Percentiles rank a stretch among this genome's conserved stretches.
phyloP scores from a whole-genome alignment of 2,888 invertebrate genomes.

The Diloba caeruleocephala region DNA sequence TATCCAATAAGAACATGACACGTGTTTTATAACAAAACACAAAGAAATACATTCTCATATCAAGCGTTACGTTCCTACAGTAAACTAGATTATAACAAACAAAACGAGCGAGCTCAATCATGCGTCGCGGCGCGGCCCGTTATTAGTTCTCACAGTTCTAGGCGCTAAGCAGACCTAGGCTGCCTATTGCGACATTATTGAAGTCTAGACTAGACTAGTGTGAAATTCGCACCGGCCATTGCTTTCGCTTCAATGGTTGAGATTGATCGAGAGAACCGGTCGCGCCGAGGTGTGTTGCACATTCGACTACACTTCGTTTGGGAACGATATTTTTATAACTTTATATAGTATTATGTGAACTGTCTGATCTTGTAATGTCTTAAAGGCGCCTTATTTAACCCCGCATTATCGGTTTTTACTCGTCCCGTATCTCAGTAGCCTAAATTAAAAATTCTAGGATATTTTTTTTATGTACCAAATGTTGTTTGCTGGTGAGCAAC shows the following conservation, averaged over 20 bases:
- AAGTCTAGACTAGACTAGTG: conserved; percentile 84
- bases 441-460: conserved; percentile 29
- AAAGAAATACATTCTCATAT: conserved; percentile 38
- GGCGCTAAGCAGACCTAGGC: conserved; percentile 67
- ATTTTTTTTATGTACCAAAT: conserved; percentile 27
- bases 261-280: conserved; percentile 84
- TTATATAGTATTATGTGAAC: background rate
- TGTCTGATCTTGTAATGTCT: conserved; percentile 38
- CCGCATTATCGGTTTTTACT: conserved; percentile 33
- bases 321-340: conserved; percentile 40
- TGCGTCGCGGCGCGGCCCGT: conserved; percentile 68
- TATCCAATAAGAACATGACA: conserved; percentile 1
- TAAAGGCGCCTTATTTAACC: conserved; percentile 17
- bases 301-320: conserved; percentile 53
- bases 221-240: conserved; percentile 84
- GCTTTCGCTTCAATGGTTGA: conserved; percentile 83
- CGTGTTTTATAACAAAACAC: conserved; percentile 15
- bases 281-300: conserved; percentile 56
- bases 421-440: conserved; percentile 36
- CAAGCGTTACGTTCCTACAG: conserved; percentile 21
- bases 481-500: conserved; percentile 14
- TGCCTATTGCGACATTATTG: conserved; percentile 74
- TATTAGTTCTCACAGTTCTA: conserved; percentile 83
- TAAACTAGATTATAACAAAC: conserved; percentile 58
- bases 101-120: conserved; percentile 66